Base-by-base conservation (phyloP, 2,888 invertebrate species). In the Frankliniella fusca region DNA sequence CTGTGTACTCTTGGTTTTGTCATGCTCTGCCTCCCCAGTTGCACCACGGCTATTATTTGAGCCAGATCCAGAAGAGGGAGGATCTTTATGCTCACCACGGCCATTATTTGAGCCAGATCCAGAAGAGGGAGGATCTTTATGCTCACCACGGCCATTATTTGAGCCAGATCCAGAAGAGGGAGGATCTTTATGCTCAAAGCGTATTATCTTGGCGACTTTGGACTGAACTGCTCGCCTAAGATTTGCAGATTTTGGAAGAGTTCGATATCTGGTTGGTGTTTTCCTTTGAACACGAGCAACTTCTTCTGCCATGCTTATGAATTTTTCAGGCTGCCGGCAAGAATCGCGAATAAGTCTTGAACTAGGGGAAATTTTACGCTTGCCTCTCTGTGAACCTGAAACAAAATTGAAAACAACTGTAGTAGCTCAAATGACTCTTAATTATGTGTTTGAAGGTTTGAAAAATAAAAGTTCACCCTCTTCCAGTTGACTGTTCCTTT, bases 271-370 rank as follows among this genome's bases (percentile, higher is more conserved):
- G 18, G 90, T 90, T 8, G 92, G 92, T 9, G 92, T 92, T 85
- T 90, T 90, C 83, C 88, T 90, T 84, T 91, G 90, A 86, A 89
- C 91, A 83, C 90, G 90, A 83, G 89, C 89, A 82, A 92, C 88
- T 82, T 90, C 89, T 86, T 92, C 91, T 11, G 92, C 92, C 89
- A 91, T 89, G 2, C 91, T 90, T n/a, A 91, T 89, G 86, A 90
- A 92, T 85, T 89, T 90, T 81, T 81, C 80, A 38, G 82, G 80
- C 27, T 76, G 70, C 12, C 12, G n/a, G 27, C 70, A 27, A 23
- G 23, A 76, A 23, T 76, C 70, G 0, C 70, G 23, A 20, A 20
- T 20, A 54, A 20, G 15, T 15, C 20, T 23, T 23, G 70, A 27
- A 76, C 11, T 8, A 54, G 70, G 70, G 27, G 70, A 76, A 2